Conservation (phyloP, 2,888 invertebrate genomes). For the Lochmaea capreae region DNA sequence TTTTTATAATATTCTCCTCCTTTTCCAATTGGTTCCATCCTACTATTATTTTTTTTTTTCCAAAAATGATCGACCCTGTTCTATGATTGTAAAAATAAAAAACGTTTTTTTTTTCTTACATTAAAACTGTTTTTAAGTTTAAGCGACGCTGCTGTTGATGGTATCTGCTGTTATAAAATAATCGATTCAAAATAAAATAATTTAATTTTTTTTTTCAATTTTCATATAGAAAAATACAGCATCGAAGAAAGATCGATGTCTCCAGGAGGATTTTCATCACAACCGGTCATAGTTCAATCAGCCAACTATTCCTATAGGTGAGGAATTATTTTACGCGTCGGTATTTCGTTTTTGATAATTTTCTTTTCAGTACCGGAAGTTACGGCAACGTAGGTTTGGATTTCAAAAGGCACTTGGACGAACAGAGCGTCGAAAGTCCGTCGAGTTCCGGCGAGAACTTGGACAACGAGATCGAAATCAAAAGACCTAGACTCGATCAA, state of each 20-base stretch:
- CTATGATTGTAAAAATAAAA: too few relatives aligned
- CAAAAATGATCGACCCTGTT: too few relatives aligned
- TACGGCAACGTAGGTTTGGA: constrained; percentile 60
- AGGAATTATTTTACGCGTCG: constrained; percentile 33
- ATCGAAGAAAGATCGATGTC: constrained; percentile 71
- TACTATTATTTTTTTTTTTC: too few relatives aligned
- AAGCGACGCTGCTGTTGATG: too few relatives aligned
- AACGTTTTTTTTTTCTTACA: too few relatives aligned
- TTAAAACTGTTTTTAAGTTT: too few relatives aligned
- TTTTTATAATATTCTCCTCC: too few relatives aligned
- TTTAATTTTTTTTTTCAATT: constrained; percentile 16
- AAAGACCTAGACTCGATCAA: constrained; percentile 61
- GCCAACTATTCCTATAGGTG: constrained; percentile 70
- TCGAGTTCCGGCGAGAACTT: constrained; percentile 59
- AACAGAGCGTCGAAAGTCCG: constrained; percentile 61
- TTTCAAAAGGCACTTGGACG: constrained; percentile 62
- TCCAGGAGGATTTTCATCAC: constrained; percentile 70
- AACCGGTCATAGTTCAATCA: constrained; percentile 73
- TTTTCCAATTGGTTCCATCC: too few relatives aligned
- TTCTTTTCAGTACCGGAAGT: constrained; percentile 51
- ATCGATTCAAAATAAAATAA: too few relatives aligned
- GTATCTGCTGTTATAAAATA: background rate
- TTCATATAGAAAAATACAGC: constrained; percentile 67
- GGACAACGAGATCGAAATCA: constrained; percentile 62
- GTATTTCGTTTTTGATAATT: background rate